Evolutionary conservation across 2,888 invertebrate genomes (phyloP), one percentile per base, ranked within the genome.

Genomic region (Teinopalpus imperialis): DNA sequence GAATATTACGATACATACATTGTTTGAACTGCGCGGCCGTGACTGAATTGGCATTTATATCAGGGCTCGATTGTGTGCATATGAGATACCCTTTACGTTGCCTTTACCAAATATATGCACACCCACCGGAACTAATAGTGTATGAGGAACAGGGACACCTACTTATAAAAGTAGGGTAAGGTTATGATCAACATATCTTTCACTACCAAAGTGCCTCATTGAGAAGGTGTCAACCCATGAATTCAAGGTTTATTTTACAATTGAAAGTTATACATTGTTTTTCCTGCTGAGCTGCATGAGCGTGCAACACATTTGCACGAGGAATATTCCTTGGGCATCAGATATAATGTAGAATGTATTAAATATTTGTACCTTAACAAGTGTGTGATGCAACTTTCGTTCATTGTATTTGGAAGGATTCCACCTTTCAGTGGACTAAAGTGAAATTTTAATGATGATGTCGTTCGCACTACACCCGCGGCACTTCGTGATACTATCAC

Each of bases 81-180:
- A 81, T 80, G 56, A 73, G 64, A 54, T 64, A 66, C 69, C 67
- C 66, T 42, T 36, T 42, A 24, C 9, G 30, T 24, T 16, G 53
- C 57, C 54, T 55, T n/a, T 54, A 58, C 45, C 51, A 49, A 56
- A 57, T 57, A 59, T 44, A 63, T 74, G 69, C 56, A 75, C 78
- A 72, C 80, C 79, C 73, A 81, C 77, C 76, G 75, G 76, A 80
- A 81, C 62, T 59, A 40, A 12, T 4, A 12, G n/a, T 8, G 26
- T 35, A 60, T 57, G 60, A 63, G 61, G 63, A 70, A 73, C 68
- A 67, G 65, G 60, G 67, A 70, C 71, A 66, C 72, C 73, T 63
- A 75, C 73, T 59, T 60, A 61, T 66, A 61, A n/a, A 75, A 74
- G 66, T 74, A 61, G 80, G 67, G 69, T 79, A 76, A 80, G 81